Base-by-base conservation (phyloP, 2,113 vertebrate genomes). In the Amblyopsis rosae region DNA sequence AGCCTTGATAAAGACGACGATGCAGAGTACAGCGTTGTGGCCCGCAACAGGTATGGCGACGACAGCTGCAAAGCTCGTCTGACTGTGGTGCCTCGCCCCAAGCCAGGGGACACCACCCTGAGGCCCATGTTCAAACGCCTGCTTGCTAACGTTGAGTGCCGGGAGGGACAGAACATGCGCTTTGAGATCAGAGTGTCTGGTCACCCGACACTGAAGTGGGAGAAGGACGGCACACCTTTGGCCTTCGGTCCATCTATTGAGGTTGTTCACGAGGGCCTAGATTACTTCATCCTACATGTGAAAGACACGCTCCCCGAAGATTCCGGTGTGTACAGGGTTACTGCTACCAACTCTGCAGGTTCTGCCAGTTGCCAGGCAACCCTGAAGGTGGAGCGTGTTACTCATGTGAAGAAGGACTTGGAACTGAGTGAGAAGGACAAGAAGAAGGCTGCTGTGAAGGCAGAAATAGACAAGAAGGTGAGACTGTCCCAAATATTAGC, bases 91-190 rank as follows among this genome's bases (percentile, higher is more conserved):
- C 94, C 95, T 0, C 94, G 96, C 59, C 96, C 96, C 10, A 94
- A 95, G 83, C 93, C 96, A 65, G 90, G 95, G 80, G 98, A 96
- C 26, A 94, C 93, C 32, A 99, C 96, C 0, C 78, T 99, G 72
- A 95, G 98, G 81, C 98, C 98, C 61, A 99, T 99, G 98, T 99
- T 99, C 86, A 99, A 99, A 90, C 95, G 98, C n/a, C 86, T 99
- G 35, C 91, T 98, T 50, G 96, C 97, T 80, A 99, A 99, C 32
- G 89, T 95, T 12, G 97, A 98, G 80, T 99, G 97, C 82, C 94
- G 89, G 69, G 98, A 99, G 91, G 95, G 98, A 68, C 96, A 98
- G 68, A 95, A 90, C 12, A 84, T 94, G 64, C 95, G 96, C 79
- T 99, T 98, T 93, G 98, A 99, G 87, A 97, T 99, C 55, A 93